Conservation (phyloP, 2,113 vertebrate species). For the Calidris pygmaea region DNA sequence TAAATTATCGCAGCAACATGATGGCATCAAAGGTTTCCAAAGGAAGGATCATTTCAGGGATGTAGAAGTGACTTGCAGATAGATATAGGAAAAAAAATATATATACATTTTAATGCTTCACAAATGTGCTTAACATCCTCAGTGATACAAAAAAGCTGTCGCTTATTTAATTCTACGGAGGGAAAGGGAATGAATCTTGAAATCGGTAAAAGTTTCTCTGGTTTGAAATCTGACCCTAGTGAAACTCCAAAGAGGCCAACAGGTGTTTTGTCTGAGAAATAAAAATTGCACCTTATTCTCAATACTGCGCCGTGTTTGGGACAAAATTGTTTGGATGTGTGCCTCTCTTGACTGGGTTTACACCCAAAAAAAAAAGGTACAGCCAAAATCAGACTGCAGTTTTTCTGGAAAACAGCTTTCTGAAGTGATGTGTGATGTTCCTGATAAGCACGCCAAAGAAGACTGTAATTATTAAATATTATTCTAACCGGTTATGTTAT, state of each 20-base stretch:
- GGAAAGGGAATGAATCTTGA: background rate
- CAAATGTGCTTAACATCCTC: background rate
- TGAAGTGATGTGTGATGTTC: background rate
- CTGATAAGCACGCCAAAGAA: background rate
- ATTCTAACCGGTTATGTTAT: background rate
- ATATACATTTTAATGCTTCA: accelerated
- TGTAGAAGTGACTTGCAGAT: background rate
- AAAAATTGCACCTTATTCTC: background rate
- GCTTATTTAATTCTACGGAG: background rate
- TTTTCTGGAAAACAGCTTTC: background rate
- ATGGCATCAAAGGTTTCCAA: background rate
- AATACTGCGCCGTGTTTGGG: background rate
- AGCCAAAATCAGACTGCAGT: background rate
- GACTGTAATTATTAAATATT: background rate
- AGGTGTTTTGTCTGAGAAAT: background rate
- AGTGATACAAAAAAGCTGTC: background rate
- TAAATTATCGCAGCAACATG: background rate
- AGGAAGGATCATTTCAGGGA: background rate
- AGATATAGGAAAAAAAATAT: background rate
- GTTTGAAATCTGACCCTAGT: background rate
- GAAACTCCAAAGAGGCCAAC: background rate
- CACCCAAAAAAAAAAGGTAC: background rate
- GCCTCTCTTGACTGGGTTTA: background rate
- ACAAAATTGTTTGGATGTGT: accelerated
- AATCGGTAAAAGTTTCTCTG: background rate